A percentile compares a stretch with the other conserved stretches of the same genome.
phyloP scores from a whole-genome alignment of 2,113 vertebrate species.

The Lampris megalopsis region DNA sequence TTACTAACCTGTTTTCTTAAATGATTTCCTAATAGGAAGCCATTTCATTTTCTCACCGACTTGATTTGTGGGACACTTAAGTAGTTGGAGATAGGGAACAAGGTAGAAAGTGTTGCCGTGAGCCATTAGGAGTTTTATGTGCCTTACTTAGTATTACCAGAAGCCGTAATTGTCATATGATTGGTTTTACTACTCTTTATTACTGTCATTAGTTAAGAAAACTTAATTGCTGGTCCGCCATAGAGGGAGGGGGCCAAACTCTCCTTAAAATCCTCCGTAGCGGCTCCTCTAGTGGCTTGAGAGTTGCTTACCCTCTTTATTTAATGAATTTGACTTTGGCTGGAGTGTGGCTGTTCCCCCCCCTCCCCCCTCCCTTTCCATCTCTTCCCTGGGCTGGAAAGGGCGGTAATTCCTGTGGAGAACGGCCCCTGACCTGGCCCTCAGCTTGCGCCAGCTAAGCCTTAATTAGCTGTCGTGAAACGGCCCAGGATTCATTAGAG shows the following conservation, averaged over 20 bases:
- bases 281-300: conserved; percentile 34
- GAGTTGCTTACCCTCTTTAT: conserved; percentile 58
- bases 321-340: conserved; percentile 85
- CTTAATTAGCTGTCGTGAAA: conserved; percentile 87
- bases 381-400: conserved; percentile 44
- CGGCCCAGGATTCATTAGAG: conserved; percentile 80
- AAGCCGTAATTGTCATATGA: conserved; percentile 76
- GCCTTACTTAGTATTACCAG: conserved; percentile 59
- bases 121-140: conserved; percentile 70
- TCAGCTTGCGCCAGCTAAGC: conserved; percentile 78
- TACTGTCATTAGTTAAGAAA: conserved; percentile 64
- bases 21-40: conserved; percentile 66
- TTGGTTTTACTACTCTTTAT: conserved; percentile 74
- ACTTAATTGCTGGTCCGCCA: conserved; percentile 39
- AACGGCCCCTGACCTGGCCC: conserved; percentile 78
- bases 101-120: conserved; percentile 48
- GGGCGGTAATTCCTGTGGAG: conserved; percentile 68
- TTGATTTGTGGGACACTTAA: conserved; percentile 70
- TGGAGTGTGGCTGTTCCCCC: conserved; percentile 7
- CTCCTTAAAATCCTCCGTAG: conserved; percentile 42
- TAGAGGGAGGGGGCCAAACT: conserved; percentile 19
- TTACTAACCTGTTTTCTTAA: conserved; percentile 42
- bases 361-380: conserved; percentile 1
- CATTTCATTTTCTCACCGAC: conserved; percentile 51
- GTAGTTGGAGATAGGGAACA: conserved; percentile 47